A percentile compares a stretch with the other conserved stretches of the same genome.
These are phyloP conservation scores for Cherax quadricarinatus DNA, from an alignment of 1,140 invertebrate genomes.

Conservation along the genomic window DNA sequence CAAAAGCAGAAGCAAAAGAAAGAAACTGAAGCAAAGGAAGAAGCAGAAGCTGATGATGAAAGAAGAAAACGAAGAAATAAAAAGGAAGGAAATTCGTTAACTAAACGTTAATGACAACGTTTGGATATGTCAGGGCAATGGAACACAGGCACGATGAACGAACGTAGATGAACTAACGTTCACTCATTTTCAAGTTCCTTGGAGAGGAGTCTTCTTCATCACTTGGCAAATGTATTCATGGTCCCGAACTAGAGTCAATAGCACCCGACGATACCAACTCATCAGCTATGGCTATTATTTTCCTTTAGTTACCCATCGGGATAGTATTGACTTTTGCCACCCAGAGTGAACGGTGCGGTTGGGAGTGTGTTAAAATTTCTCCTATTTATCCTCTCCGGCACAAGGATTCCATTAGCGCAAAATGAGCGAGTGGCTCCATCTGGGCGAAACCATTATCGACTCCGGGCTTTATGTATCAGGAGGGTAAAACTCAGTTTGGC, in stretches of 20 bases:
- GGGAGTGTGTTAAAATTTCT: slow-evolving; percentile 68
- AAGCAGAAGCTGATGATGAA: too few species aligned
- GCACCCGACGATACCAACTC: neutral
- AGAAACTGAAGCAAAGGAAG: too few species aligned
- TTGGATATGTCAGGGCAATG: too few species aligned
- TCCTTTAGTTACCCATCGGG: slow-evolving; percentile 48
- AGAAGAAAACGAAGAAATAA: too few species aligned
- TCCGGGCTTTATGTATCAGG: neutral
- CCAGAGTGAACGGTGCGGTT: slow-evolving; percentile 65
- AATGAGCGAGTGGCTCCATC: neutral
- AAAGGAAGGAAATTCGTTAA: too few species aligned
- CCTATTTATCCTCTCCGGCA: slow-evolving; percentile 64
- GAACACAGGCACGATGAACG: too few species aligned
- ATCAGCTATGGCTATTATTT: slow-evolving; percentile 49
- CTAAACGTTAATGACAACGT: too few species aligned
- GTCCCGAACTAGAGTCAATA: neutral
- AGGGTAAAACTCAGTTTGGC: neutral
- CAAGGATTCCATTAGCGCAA: slow-evolving; percentile 61
- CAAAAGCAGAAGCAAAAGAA: too few species aligned
- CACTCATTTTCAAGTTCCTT: too few species aligned
- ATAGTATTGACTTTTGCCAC: slow-evolving; percentile 62
- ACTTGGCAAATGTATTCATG: neutral
- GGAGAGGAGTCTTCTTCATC: neutral
- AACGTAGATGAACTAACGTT: too few species aligned
- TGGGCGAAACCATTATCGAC: neutral